These are phyloP conservation scores for Polyommatus iphigenia DNA, from an alignment of 2,888 invertebrate genomes.

Conservation along the genomic window DNA sequence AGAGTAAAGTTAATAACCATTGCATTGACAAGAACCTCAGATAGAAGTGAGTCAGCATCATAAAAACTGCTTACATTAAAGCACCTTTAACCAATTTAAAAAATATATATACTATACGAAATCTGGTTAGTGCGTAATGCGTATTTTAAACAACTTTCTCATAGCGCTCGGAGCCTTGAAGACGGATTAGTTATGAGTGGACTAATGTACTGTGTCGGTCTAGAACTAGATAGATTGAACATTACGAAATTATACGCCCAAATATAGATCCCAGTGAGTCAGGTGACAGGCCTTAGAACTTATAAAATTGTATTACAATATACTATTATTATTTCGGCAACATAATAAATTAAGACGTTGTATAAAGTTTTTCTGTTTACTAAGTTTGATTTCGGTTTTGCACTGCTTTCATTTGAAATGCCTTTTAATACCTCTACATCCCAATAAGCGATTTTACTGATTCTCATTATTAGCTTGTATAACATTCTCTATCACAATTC, in stretches of 20 bases:
- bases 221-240: constrained; percentile 6
- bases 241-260: neutral
- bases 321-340: neutral
- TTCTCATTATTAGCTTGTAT: too few species aligned
- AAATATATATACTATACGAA: neutral
- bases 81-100: neutral
- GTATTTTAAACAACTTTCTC: constrained; percentile 25
- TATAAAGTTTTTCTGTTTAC: too few species aligned
- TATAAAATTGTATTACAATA: neutral
- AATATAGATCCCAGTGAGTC: neutral
- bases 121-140: constrained; percentile 17
- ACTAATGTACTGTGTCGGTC: neutral
- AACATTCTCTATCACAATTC: too few species aligned
- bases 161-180: constrained; percentile 17
- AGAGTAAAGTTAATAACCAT: too few species aligned
- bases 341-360: too few species aligned
- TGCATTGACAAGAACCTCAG: too few species aligned
- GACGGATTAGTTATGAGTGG: constrained; percentile 20
- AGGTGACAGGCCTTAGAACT: neutral
- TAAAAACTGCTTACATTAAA: neutral
- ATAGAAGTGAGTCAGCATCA: neutral
- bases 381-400: too few species aligned
- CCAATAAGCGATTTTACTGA: too few species aligned
- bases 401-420: too few species aligned
- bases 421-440: too few species aligned